Conservation (phyloP, 1,140 invertebrate species). For the Cotesia vestalis region DNA sequence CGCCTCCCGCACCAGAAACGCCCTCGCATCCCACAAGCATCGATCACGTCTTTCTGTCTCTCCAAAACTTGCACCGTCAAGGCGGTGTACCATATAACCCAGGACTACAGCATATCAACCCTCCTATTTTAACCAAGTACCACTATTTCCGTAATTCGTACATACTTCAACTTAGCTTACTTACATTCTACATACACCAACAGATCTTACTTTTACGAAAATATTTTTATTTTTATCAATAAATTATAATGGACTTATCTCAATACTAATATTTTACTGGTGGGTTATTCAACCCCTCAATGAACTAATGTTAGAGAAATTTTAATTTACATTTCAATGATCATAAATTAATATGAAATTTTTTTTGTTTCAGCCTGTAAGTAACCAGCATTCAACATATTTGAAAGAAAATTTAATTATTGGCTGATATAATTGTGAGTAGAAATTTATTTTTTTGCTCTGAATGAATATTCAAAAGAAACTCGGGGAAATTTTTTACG, state of each 20-base stretch:
- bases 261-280: too few species aligned
- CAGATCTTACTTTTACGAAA: constrained; percentile 7
- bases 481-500: too few species aligned
- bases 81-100: too few species aligned
- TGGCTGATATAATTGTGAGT: too few species aligned
- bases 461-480: too few species aligned
- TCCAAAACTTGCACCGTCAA: constrained; percentile 35
- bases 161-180: constrained; percentile 35
- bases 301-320: too few species aligned
- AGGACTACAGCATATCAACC: constrained; percentile 10
- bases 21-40: constrained; percentile 66
- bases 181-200: neutral
- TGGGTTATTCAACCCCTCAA: too few species aligned
- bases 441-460: too few species aligned
- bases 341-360: constrained; percentile 25
- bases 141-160: constrained; percentile 46
- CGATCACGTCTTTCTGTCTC: constrained; percentile 65
- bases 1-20: constrained; percentile 67
- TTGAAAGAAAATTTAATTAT: too few species aligned
- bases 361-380: constrained; percentile 61
- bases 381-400: constrained; percentile 26
- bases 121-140: constrained; percentile 27
- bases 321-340: too few species aligned
- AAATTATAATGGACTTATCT: too few species aligned
- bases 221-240: neutral